phyloP scores from a whole-genome alignment of 2,113 vertebrate genomes.

The Odocoileus hemionus region DNA sequence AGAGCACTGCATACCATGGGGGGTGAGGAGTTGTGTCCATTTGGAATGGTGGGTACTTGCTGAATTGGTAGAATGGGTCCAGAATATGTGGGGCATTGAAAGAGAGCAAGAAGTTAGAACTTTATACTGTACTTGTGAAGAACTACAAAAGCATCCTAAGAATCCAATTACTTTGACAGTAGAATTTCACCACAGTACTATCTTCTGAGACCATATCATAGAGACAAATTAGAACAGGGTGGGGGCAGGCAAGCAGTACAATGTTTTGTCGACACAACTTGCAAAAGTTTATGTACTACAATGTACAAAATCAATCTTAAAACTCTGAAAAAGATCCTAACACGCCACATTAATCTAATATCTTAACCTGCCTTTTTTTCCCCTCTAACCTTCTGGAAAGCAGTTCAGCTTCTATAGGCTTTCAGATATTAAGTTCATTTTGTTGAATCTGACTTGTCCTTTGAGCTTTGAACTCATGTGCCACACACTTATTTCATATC shows the following conservation, averaged over 20 bases:
- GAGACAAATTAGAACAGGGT: neutral
- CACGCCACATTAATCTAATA: neutral
- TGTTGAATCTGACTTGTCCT: neutral
- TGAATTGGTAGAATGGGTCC: conserved; percentile 78
- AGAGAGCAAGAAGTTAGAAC: conserved; percentile 78
- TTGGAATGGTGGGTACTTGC: conserved; percentile 77
- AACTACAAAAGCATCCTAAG: conserved; percentile 65
- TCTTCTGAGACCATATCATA: neutral
- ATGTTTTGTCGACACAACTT: neutral
- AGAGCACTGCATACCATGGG: conserved; percentile 73
- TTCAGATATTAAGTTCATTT: neutral
- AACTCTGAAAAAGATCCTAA: neutral
- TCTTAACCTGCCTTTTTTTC: neutral
- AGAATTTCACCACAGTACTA: neutral
- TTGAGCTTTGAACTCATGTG: neutral
- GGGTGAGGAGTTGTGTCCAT: conserved; percentile 76
- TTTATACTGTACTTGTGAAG: conserved; percentile 70
- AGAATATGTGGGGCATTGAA: conserved; percentile 78
- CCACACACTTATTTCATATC: neutral
- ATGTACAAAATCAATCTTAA: neutral
- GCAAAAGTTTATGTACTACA: neutral
- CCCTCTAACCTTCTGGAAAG: neutral
- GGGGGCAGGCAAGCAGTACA: neutral
- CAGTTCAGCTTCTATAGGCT: neutral
- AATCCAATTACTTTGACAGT: conserved; percentile 35